Evolutionary conservation across 1,140 invertebrate genomes (phyloP), one percentile per base, ranked within the genome.

Genomic region (Zelostemma sp.): DNA sequence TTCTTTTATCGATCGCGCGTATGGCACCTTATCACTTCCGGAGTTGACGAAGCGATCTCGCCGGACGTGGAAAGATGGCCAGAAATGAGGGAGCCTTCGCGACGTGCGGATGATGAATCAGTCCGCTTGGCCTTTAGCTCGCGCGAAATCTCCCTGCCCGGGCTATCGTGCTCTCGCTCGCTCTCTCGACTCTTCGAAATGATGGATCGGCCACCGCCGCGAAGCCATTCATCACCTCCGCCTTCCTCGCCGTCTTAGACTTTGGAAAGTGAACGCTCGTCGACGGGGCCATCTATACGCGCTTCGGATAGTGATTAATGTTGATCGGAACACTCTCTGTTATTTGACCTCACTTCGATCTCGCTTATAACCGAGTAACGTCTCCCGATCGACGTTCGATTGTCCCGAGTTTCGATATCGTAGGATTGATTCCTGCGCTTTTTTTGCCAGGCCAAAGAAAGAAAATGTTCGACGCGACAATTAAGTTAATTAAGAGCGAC

Each of bases 161-260:
- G 64, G 59, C 60, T 61, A 55, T 17, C 61, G 77, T n/a, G n/a
- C n/a, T n/a, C n/a, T n/a, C n/a, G n/a, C n/a, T 25, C 21, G 21
- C 21, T 25, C 3, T 3, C 63, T 49, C 67, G 53, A 55, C 68
- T 61, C 79, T 78, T 73, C 76, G 80, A 74, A 81, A 82, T 85
- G 84, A 85, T 85, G 81, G 80, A 85, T 85, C 75, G 78, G 71
- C 70, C 64, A 50, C 72, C 77, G 81, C 82, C 83, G 78, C 76
- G 84, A 76, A 81, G 80, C 81, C 81, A 85, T 85, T 83, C 83
- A 85, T 85, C 83, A 85, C 81, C 78, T 82, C 77, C 81, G 81
- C 85, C 84, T 83, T 85, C 75, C 80, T 79, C 80, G 80, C 80
- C 81, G 78, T 76, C 81, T 83, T 84, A n/a, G n/a, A 77, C 79